A percentile compares a stretch with the other conserved stretches of the same genome.
Evolutionary conservation across 2,797 vertebrate species (phyloP).

Genomic region (Poeciliopsis presidionis): DNA sequence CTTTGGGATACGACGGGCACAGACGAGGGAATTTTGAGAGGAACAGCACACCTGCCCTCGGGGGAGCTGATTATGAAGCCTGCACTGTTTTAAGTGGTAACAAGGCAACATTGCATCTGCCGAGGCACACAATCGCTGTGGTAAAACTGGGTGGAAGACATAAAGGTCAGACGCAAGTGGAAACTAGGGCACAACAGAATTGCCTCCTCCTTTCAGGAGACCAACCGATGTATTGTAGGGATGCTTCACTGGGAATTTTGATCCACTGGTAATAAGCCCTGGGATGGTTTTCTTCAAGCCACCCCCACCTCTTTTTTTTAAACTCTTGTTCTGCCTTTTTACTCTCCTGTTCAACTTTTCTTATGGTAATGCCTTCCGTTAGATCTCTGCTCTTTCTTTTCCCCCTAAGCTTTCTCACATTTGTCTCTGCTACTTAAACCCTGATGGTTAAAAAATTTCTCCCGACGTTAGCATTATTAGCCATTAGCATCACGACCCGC

Average conservation of each 20-base stretch:
- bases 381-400: constrained; percentile 33
- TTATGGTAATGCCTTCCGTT: constrained; percentile 42
- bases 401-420: constrained; percentile 25
- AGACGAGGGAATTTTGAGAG: constrained; percentile 16
- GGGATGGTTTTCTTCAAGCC: constrained; percentile 50
- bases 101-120: constrained; percentile 72
- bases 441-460: constrained; percentile 22
- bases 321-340: constrained; percentile 2
- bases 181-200: constrained; percentile 75
- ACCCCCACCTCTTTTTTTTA: constrained; percentile 18
- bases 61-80: constrained; percentile 75
- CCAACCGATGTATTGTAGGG: constrained; percentile 66
- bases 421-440: constrained; percentile 38
- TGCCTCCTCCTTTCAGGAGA: constrained; percentile 71
- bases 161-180: constrained; percentile 81
- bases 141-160: constrained; percentile 75
- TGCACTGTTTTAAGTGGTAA: constrained; percentile 70
- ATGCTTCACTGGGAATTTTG: constrained; percentile 74
- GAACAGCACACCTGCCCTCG: constrained; percentile 44
- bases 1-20: constrained; percentile 6
- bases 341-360: constrained; percentile 20
- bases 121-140: constrained; percentile 67
- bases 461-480: constrained; percentile 34
- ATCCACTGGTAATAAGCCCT: constrained; percentile 77
- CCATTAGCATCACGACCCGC: constrained; percentile 33